Evolutionary conservation across 1,140 invertebrate species (phyloP).

Genomic region (Sitophilus oryzae): DNA sequence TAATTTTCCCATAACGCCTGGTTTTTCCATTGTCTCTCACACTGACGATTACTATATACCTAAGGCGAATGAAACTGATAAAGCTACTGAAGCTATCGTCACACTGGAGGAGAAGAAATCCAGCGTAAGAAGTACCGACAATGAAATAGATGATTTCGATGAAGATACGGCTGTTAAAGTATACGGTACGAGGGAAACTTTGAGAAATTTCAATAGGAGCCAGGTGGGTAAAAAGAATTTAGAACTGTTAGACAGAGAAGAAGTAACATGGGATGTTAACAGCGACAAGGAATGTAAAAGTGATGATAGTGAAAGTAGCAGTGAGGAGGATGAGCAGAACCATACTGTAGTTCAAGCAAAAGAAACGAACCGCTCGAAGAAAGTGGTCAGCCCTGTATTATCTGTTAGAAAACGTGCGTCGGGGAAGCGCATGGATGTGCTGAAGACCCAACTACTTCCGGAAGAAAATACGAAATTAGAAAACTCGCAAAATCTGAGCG

Average conservation of each 20-base stretch:
- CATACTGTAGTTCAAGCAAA: constrained; percentile 5
- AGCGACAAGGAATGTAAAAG: constrained; percentile 8
- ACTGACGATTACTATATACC: constrained; percentile 39
- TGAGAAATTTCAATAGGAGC: constrained; percentile 29
- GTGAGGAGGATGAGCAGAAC: constrained; percentile 15
- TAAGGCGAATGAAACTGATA: constrained; percentile 39
- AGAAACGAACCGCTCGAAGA: background rate
- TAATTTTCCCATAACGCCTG: constrained; percentile 38
- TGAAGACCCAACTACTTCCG: background rate
- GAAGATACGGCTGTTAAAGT: constrained; percentile 11
- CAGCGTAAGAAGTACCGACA: constrained; percentile 16
- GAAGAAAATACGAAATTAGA: constrained; percentile 8
- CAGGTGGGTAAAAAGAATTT: constrained; percentile 37
- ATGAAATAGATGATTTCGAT: constrained; percentile 10
- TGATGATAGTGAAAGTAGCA: constrained; percentile 5
- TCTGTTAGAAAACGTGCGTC: background rate
- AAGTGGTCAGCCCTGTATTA: background rate
- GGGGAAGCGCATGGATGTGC: background rate
- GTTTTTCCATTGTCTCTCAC: constrained; percentile 33
- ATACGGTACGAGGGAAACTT: constrained; percentile 11
- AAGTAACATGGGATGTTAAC: constrained; percentile 5
- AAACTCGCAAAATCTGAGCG: no score
- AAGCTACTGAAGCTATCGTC: constrained; percentile 32
- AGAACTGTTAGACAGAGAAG: constrained; percentile 26
- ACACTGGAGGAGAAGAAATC: constrained; percentile 32